Evolutionary conservation across 2,113 vertebrate species (phyloP).

Genomic region (Proteles cristata): DNA sequence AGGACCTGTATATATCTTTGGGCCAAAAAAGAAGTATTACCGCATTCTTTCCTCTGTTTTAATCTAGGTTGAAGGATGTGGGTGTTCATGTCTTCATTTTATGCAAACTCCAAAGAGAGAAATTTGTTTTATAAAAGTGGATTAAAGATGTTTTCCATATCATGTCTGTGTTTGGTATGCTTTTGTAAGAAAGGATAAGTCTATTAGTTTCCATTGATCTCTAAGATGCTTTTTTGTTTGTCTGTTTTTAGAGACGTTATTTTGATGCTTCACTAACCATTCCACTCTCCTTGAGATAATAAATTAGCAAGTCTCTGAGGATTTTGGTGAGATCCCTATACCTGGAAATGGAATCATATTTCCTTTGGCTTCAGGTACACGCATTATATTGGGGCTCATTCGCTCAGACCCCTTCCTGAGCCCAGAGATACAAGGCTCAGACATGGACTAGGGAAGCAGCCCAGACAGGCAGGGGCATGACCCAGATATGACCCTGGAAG

Average conservation of each 20-base stretch:
- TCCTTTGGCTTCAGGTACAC: not conserved
- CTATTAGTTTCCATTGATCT: not conserved
- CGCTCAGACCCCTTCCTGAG: not conserved
- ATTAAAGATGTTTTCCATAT: not conserved
- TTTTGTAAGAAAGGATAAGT: not conserved
- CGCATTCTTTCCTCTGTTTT: not conserved
- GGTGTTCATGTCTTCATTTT: not conserved
- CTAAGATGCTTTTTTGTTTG: not conserved
- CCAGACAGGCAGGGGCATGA: fast-evolving
- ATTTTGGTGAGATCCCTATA: not conserved
- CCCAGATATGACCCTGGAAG: not conserved
- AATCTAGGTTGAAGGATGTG: not conserved
- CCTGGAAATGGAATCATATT: not conserved
- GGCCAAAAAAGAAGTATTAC: not conserved
- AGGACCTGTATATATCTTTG: not conserved
- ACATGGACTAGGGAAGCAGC: not conserved
- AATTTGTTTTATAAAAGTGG: not conserved
- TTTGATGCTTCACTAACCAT: not conserved
- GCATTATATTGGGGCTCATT: not conserved
- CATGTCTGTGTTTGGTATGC: not conserved
- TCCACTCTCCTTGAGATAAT: not conserved
- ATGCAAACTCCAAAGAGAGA: not conserved
- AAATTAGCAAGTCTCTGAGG: not conserved
- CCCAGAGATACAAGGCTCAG: not conserved
- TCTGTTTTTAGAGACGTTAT: not conserved